Evolutionary conservation across 2,888 invertebrate genomes (phyloP).

Genomic region (Ariolimax columbianus): DNA sequence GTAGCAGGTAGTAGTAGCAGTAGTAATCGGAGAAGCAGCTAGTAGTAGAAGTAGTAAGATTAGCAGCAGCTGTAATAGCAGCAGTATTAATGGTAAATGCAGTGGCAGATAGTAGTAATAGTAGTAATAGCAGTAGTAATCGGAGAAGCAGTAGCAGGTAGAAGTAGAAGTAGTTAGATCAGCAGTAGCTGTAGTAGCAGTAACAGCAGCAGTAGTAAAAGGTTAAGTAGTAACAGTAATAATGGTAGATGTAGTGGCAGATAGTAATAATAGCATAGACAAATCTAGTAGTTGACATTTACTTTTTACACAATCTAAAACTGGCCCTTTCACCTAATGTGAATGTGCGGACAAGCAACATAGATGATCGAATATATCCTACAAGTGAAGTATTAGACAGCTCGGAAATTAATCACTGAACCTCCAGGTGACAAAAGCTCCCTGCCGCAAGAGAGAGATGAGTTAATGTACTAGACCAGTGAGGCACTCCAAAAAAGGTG

Average conservation of each 20-base stretch:
- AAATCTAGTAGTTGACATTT: no score
- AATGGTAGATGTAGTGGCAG: background rate
- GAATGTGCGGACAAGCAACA: no score
- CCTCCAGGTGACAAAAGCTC: no score
- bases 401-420: no score
- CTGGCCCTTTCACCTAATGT: no score
- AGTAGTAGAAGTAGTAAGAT: background rate
- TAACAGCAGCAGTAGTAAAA: background rate
- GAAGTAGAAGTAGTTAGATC: background rate
- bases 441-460: no score
- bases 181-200: background rate
- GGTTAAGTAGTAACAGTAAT: background rate
- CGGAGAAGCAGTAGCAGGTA: background rate
- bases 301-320: no score
- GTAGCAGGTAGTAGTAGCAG: background rate
- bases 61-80: background rate
- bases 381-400: no score
- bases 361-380: no score
- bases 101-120: background rate
- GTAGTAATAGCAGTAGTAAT: background rate
- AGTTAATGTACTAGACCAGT: no score
- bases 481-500: no score
- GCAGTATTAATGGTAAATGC: background rate
- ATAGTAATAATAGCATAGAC: background rate
- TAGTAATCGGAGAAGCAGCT: background rate